Conservation (phyloP, 2,797 vertebrate genomes). For the Gymnopithys bicolor region DNA sequence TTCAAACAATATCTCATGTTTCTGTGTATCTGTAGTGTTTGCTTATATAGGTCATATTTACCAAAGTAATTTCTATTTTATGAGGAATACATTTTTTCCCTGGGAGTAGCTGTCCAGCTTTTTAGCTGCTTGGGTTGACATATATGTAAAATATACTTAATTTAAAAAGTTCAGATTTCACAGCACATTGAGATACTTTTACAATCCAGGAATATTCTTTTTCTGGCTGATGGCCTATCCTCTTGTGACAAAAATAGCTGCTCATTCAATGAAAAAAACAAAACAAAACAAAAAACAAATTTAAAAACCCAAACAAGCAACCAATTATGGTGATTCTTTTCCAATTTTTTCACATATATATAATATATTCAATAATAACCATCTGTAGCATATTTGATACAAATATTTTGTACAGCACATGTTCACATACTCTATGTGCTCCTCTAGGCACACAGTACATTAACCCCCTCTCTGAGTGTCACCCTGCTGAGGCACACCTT, state of each 20-base stretch:
- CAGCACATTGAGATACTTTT: neutral
- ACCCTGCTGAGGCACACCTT: neutral
- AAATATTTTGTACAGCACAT: neutral
- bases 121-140: neutral
- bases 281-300: neutral
- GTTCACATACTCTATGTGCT: neutral
- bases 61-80: neutral
- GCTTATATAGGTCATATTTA: neutral
- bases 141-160: neutral
- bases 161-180: constrained; percentile 11
- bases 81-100: neutral
- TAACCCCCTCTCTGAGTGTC: neutral
- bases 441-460: neutral
- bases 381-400: neutral
- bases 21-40: neutral
- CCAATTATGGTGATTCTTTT: neutral
- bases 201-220: neutral
- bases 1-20: neutral
- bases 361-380: too few relatives aligned
- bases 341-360: neutral
- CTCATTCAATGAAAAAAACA: neutral
- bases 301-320: neutral
- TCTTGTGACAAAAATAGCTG: neutral
- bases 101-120: neutral
- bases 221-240: neutral